A percentile compares a stretch with the other conserved stretches of the same genome.
Conservation (phyloP, 2,113 vertebrate species). For the Tupaia chinensis region DNA sequence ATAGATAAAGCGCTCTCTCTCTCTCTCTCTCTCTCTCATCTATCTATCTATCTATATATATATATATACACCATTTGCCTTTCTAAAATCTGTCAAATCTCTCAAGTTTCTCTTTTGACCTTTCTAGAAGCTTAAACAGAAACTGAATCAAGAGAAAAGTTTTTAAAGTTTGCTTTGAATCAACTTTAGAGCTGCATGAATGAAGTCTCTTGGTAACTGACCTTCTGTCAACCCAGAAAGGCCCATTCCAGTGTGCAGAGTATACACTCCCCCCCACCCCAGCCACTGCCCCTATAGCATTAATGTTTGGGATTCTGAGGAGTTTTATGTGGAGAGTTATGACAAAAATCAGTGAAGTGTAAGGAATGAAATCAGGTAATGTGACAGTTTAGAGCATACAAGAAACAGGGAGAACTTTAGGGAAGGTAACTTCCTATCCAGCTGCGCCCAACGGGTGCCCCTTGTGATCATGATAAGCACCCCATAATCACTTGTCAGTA, state of each 20-base stretch:
- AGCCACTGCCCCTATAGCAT: not conserved
- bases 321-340: slow-evolving; percentile 79
- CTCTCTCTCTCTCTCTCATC: too few relatives aligned
- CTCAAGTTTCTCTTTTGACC: slow-evolving; percentile 67
- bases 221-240: slow-evolving; percentile 50
- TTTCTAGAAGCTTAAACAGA: slow-evolving; percentile 71
- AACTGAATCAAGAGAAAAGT: slow-evolving; percentile 52
- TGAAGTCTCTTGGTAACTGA: slow-evolving; percentile 67
- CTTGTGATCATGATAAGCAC: not conserved
- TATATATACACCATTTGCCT: slow-evolving; percentile 68
- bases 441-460: not conserved
- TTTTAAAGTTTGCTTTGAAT: slow-evolving; percentile 47
- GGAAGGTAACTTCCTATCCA: not conserved
- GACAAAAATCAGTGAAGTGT: slow-evolving; percentile 82
- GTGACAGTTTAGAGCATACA: slow-evolving; percentile 61
- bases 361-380: slow-evolving; percentile 82
- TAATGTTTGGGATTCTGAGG: slow-evolving; percentile 38
- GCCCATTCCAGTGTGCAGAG: rapidly evolving
- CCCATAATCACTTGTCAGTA: not conserved
- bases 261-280: not conserved
- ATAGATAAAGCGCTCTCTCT: too few relatives aligned
- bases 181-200: slow-evolving; percentile 42
- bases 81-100: slow-evolving; percentile 69
- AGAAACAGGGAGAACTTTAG: not conserved
- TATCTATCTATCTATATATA: not conserved